Base-by-base conservation (phyloP, 2,113 vertebrate genomes). In the Melanotaenia duboulayi region DNA sequence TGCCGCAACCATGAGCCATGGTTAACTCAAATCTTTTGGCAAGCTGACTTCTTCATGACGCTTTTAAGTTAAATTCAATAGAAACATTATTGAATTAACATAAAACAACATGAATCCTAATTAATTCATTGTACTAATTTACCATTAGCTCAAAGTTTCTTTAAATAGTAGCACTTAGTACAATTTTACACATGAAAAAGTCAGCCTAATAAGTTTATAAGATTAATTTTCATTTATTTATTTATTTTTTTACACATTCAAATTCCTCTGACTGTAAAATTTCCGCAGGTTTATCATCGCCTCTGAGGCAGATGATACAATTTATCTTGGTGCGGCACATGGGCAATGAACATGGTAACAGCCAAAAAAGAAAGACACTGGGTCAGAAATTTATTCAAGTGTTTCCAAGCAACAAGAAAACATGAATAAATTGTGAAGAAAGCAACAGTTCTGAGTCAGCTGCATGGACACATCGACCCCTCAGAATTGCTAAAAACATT, bases 401-500 rank as follows among this genome's bases (percentile, higher is more conserved):
- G 77, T 90, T 88, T 90, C 82, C 72, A 81, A 56, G 84, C 72
- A 81, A 83, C 74, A 74, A 61, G 80, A 64, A 85, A 85, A 83
- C 79, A 61, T 71, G 74, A 87, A 90, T 83, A 87, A 64, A 83
- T 85, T 71, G 23, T 56, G 51, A 62, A n/a, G 68, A 39, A 81
- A 85, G 81, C 81, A 78, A 51, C 79, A 81, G 79, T 67, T 81
- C 76, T 82, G 78, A 82, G 62, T 81, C 71, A 71, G 62, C 77
- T 68, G 69, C 82, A 39, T 20, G 59, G 60, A 81, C 49, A 52
- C 49, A 12, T 49, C 51, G 49, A 48, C 7, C 19, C 22, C 54
- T 82, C 64, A 67, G 74, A 83, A 75, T 20, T 61, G 83, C 39
- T 46, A 54, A 50, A 78, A 72, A 50, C 12, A 25, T 52, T 37